These are phyloP conservation scores for Pyrrhia umbra DNA, from an alignment of 2,888 invertebrate species.

Conservation along the genomic window DNA sequence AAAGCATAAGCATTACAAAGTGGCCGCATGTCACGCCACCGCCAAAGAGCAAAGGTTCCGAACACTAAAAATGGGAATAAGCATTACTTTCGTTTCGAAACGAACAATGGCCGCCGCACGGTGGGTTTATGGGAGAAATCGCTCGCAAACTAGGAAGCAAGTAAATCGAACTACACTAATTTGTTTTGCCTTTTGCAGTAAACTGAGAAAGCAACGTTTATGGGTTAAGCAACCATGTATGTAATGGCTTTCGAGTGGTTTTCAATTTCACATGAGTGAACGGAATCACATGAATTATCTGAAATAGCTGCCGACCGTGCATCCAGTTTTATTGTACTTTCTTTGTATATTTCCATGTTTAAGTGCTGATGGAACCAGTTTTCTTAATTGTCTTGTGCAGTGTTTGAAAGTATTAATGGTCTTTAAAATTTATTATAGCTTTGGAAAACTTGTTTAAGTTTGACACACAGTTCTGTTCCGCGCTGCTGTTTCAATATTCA, in stretches of 20 bases:
- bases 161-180: constrained; percentile 82
- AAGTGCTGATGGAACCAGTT: constrained; percentile 28
- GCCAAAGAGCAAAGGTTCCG: constrained; percentile 81
- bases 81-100: constrained; percentile 72
- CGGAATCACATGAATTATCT: constrained; percentile 57
- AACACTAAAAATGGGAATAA: constrained; percentile 84
- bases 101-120: constrained; percentile 73
- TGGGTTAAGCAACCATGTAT: constrained; percentile 72
- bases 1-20: constrained; percentile 69
- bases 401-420: constrained; percentile 26
- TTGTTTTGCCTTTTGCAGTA: constrained; percentile 84
- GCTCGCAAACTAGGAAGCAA: constrained; percentile 76
- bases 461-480: constrained; percentile 15
- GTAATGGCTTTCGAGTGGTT: constrained; percentile 66
- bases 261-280: constrained; percentile 68
- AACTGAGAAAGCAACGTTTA: constrained; percentile 76
- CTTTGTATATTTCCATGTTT: constrained; percentile 48
- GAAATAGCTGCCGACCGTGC: constrained; percentile 44
- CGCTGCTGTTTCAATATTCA: constrained; percentile 31
- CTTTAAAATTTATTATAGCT: constrained; percentile 26
- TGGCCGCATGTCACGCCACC: constrained; percentile 74
- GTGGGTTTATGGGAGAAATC: constrained; percentile 78
- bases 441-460: constrained; percentile 31
- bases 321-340: constrained; percentile 56
- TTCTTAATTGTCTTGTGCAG: constrained; percentile 46